Base-by-base conservation (phyloP, 2,888 invertebrate genomes). In the Ramazzottius varieornatus region DNA sequence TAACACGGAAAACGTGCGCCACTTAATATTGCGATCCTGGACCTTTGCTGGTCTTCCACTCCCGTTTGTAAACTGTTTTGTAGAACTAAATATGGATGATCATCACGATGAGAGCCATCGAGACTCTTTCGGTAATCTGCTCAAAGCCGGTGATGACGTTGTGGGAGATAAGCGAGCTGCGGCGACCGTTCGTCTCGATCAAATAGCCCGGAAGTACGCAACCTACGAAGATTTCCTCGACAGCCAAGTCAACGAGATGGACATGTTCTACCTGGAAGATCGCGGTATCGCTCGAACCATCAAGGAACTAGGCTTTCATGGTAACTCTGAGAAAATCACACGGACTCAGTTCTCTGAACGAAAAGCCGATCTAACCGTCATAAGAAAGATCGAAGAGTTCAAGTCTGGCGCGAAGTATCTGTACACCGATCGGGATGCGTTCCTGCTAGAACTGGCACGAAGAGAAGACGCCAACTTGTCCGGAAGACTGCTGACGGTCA, bases 241-340 rank as follows among this genome's bases (percentile, higher is more conserved):
- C 54, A 54, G 54, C 29, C 54, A 54, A 24, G 24, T 54, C 29
- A 54, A 13, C 29, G 54, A 54, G 29, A 54, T 29, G 54, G 54
- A 54, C 54, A 54, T 54, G 54, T 54, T 24, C 54, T 54, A 54
- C 54, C 29, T 54, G 54, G 54, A 54, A 24, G 54, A 54, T 54
- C 54, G 54, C 54, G 29, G 54, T 29, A 54, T 54, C 29, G 54
- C 54, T 4, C 54, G 54, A 24, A 54, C 54, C n/a, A 54, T 54
- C 29, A 54, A 54, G 29, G 54, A 54, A 29, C 54, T 54, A 4
- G 54, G 54, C 54, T 54, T 54, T 29, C 54, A 54, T 24, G 29
- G 29, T 13, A 29, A 54, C 54, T 4, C 20, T 24, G 54, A 54
- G 29, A 54, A 54, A 24, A 29, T 54, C 54, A 54, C 54, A 13